Evolutionary conservation across 1,140 invertebrate species (phyloP).

Genomic region (Protaetia brevitarsis): DNA sequence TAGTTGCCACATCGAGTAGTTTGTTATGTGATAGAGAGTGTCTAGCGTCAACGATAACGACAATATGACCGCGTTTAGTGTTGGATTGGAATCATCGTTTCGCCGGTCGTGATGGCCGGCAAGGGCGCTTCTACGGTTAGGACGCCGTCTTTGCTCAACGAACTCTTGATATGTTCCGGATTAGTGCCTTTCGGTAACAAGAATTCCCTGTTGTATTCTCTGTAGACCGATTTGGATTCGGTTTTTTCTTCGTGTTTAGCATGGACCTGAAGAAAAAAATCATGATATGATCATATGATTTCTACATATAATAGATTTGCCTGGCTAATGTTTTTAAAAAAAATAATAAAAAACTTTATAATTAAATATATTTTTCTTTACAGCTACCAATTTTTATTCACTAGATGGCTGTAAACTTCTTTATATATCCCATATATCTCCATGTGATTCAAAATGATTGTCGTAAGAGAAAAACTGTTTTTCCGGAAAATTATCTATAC

Average conservation of each 20-base stretch:
- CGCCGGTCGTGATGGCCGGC: slow-evolving; percentile 67
- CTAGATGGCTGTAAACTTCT: too few relatives aligned
- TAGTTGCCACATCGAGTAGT: background rate
- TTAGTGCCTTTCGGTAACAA: slow-evolving; percentile 89
- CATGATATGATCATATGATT: background rate
- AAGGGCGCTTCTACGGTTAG: slow-evolving; percentile 91
- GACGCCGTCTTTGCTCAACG: slow-evolving; percentile 87
- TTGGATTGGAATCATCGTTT: slow-evolving; percentile 76
- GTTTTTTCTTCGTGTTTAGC: slow-evolving; percentile 95
- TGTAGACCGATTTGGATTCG: slow-evolving; percentile 90
- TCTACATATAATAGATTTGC: background rate
- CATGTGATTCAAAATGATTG: too few relatives aligned
- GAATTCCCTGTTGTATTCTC: slow-evolving; percentile 95
- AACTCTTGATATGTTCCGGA: slow-evolving; percentile 87
- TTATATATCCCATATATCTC: too few relatives aligned
- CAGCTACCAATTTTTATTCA: too few relatives aligned
- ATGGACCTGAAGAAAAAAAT: slow-evolving; percentile 69
- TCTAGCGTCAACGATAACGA: background rate
- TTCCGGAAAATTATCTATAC: too few relatives aligned
- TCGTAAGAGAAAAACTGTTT: too few relatives aligned
- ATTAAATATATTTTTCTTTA: too few relatives aligned
- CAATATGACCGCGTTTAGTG: slow-evolving; percentile 62
- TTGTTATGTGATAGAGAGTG: background rate
- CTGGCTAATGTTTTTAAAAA: background rate
- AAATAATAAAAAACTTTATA: too few relatives aligned